Percentiles rank a stretch among this genome's conserved stretches.
phyloP scores from a whole-genome alignment of 2,888 invertebrate species.

The Heliconius charithonia region DNA sequence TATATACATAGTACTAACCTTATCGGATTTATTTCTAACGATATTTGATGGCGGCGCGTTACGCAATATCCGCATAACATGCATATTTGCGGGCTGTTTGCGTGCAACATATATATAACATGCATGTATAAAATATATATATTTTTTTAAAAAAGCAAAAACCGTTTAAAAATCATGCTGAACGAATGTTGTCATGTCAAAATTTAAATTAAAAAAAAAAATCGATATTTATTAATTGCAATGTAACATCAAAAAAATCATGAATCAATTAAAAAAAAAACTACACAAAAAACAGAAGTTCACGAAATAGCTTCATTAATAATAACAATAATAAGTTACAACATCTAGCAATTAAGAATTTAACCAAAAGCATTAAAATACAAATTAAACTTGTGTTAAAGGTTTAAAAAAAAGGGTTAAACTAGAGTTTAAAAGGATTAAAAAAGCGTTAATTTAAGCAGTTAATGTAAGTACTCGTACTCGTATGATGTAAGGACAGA shows the following conservation, averaged over 20 bases:
- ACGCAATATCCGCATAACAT: constrained; percentile 91
- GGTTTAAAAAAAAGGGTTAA: background rate
- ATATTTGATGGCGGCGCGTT: constrained; percentile 94
- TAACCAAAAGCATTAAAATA: constrained; percentile 20
- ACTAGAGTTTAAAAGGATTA: background rate
- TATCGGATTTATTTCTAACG: constrained; percentile 92
- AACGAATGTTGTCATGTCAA: background rate
- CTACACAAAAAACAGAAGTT: constrained; percentile 57
- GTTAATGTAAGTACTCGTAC: background rate
- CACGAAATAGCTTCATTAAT: constrained; percentile 55
- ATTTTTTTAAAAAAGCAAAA: background rate
- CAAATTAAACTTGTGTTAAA: background rate
- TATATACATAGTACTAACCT: constrained; percentile 84
- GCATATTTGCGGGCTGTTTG: constrained; percentile 89
- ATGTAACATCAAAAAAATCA: background rate
- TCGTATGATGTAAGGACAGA: constrained; percentile 17
- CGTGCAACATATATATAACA: constrained; percentile 20
- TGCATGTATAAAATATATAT: background rate
- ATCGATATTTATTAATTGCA: background rate
- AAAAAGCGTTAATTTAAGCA: constrained; percentile 6
- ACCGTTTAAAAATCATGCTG: background rate
- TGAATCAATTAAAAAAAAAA: constrained; percentile 7
- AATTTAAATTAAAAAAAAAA: background rate
- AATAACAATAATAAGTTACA: constrained; percentile 53
- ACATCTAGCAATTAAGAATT: constrained; percentile 35